A percentile compares a stretch with the other conserved stretches of the same genome.
Conservation (phyloP, 2,888 invertebrate genomes). For the Resseliella maxima region DNA sequence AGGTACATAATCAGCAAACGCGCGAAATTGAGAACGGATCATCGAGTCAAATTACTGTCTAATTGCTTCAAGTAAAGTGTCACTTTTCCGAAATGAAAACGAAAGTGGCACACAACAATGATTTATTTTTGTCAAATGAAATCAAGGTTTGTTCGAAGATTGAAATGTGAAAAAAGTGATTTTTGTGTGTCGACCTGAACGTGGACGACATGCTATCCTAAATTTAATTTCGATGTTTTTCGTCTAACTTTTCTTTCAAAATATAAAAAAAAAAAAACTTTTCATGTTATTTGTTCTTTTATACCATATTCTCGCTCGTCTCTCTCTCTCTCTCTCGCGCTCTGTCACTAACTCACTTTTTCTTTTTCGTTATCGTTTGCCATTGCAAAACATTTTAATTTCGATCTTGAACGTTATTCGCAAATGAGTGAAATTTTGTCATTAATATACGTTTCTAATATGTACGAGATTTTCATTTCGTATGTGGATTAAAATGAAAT, state of each 20-base stretch:
- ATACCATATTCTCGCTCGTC: neutral
- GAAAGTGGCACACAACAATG: conserved; percentile 49
- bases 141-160: conserved; percentile 20
- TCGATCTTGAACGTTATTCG: conserved; percentile 35
- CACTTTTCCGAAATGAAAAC: conserved; percentile 38
- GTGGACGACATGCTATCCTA: too few species aligned
- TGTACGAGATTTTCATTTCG: neutral
- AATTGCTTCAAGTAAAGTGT: neutral
- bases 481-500: conserved; percentile 15
- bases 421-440: neutral
- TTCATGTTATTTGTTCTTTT: neutral
- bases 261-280: neutral
- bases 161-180: neutral
- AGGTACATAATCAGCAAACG: too few species aligned
- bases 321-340: neutral
- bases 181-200: neutral
- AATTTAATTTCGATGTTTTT: too few species aligned
- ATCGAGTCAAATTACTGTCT: neutral
- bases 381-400: neutral
- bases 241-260: too few species aligned
- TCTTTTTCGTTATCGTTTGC: conserved; percentile 4
- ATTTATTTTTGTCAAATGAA: conserved; percentile 53
- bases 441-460: neutral
- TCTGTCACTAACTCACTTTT: too few species aligned
- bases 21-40: neutral